Evolutionary conservation across 2,888 invertebrate species (phyloP).

Genomic region (Heliconius ethilla): DNA sequence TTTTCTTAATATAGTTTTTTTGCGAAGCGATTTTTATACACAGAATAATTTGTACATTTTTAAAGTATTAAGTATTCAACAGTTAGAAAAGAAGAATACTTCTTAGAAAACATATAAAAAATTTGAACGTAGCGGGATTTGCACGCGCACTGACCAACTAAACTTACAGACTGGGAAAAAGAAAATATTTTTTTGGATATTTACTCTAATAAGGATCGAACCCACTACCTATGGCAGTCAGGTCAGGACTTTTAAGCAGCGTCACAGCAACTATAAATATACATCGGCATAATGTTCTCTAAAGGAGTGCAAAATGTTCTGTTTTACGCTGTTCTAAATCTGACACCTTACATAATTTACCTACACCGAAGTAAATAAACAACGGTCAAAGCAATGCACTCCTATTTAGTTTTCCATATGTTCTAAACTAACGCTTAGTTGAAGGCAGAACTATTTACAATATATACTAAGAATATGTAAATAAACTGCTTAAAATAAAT

Average conservation of each 20-base stretch:
- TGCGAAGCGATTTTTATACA: too few species aligned
- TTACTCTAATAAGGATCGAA: neutral
- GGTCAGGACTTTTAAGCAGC: too few species aligned
- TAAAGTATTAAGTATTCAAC: too few species aligned
- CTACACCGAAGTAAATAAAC: neutral
- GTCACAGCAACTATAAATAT: neutral
- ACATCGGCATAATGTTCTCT: neutral
- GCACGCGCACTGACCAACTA: too few species aligned
- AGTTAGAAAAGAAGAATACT: too few species aligned
- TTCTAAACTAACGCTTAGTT: slow-evolving; percentile 15
- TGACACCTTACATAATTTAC: neutral
- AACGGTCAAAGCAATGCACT: neutral
- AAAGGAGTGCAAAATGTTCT: slow-evolving; percentile 8
- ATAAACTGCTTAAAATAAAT: neutral
- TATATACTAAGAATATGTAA: neutral
- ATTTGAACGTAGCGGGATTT: too few species aligned
- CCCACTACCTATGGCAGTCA: neutral
- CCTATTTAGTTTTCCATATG: slow-evolving; percentile 2
- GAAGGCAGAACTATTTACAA: neutral
- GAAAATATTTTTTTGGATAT: neutral
- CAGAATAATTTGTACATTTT: too few species aligned
- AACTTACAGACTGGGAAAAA: neutral
- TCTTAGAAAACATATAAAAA: too few species aligned
- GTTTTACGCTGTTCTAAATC: neutral
- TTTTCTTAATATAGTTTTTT: neutral